A percentile compares a stretch with the other conserved stretches of the same genome.
Evolutionary conservation across 2,888 invertebrate species (phyloP).

Genomic region (Drosophila lutescens): DNA sequence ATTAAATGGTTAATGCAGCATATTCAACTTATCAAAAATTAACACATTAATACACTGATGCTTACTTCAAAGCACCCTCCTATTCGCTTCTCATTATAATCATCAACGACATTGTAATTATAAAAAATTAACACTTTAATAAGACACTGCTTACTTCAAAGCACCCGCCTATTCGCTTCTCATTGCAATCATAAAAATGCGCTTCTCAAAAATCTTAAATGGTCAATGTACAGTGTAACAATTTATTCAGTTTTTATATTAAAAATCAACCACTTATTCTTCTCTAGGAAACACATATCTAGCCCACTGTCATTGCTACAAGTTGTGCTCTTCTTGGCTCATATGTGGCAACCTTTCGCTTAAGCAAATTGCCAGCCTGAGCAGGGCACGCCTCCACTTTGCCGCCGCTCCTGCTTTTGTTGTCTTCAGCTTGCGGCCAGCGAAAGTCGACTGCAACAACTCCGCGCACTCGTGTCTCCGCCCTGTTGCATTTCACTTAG

Average conservation of each 20-base stretch:
- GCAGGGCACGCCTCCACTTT: conserved; percentile 22
- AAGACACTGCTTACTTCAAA: too few species aligned
- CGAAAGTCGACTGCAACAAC: conserved; percentile 34
- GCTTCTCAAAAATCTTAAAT: neutral
- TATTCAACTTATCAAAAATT: too few species aligned
- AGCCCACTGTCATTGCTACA: conserved; percentile 9
- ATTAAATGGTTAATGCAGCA: neutral
- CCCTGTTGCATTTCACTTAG: conserved; percentile 74
- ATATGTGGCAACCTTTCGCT: conserved; percentile 68
- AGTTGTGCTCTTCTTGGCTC: conserved; percentile 53
- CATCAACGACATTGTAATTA: too few species aligned
- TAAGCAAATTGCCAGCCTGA: conserved; percentile 73
- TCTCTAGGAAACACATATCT: too few species aligned
- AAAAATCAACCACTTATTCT: neutral
- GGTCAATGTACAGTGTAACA: neutral
- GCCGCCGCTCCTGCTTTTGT: conserved; percentile 22
- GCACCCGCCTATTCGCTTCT: too few species aligned
- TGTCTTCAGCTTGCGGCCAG: conserved; percentile 23
- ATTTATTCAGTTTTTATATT: neutral
- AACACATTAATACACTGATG: too few species aligned
- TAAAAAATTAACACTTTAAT: too few species aligned
- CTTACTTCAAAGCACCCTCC: too few species aligned
- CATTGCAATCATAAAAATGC: neutral
- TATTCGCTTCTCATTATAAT: too few species aligned
- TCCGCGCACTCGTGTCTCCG: conserved; percentile 21